Evolutionary conservation across 2,888 invertebrate genomes (phyloP), one percentile per base, ranked within the genome.

Genomic region (Athripsodes cinereus): DNA sequence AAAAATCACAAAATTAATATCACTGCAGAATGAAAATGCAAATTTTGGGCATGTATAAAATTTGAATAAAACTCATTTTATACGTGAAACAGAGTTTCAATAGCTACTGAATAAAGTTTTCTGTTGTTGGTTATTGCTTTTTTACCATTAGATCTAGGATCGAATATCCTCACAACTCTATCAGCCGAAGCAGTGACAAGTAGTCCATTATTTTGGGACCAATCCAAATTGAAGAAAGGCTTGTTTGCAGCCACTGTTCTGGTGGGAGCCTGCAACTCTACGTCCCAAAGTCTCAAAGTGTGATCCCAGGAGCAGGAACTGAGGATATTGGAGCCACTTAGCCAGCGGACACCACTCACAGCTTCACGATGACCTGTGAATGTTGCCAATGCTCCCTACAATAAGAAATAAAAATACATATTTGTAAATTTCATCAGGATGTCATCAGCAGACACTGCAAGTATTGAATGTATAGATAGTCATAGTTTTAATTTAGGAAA

Each of bases 301-400:
- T 98, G 96, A 76, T 99, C 98, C 95, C 95, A 96, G 1, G 96
- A 93, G 54, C 88, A 84, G 0, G 96, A 93, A 8, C 92, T 80
- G 1, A 96, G 76, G 62, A 90, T 89, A 62, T 90, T 90, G 64
- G 84, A 80, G 57, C 80, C 80, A 65, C 90, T 87, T 66, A 89
- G 82, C 96, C 97, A 99, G 55, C 86, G 82, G 0, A 91, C 83
- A 0, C 87, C 85, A 0, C 92, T 91, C 18, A 99, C 84, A 13
- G 89, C 90, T 73, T 98, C 98, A 62, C 88, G 86, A 71, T 99
- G 98, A 0, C 96, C 96, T 71, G 90, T 88, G 62, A 98, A 74
- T 1, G 96, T 96, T 69, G 90, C 79, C 64, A 91, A 71, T 0
- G 98, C 95, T 21, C 86, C 85, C 87, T 91, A 68, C n/a, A 40